phyloP scores from a whole-genome alignment of 2,797 vertebrate genomes.

The Diglossa cyanea region DNA sequence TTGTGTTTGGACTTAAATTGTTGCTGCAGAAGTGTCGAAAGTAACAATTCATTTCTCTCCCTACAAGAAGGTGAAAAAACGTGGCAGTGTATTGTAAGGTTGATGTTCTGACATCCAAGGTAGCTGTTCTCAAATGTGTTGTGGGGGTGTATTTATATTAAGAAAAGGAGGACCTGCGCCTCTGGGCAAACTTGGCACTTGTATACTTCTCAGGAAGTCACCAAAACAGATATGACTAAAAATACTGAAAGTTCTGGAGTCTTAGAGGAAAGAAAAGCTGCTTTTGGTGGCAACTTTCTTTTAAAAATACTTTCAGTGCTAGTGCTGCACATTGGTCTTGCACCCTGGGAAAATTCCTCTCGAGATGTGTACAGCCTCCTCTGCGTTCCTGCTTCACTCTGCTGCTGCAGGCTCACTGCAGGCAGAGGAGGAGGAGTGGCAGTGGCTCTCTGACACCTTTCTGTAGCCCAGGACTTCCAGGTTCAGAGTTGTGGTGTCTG shows the following conservation, averaged over 20 bases:
- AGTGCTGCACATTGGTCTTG: background rate
- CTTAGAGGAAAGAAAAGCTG: background rate
- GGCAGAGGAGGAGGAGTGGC: background rate
- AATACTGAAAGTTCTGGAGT: background rate
- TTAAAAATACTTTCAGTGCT: background rate
- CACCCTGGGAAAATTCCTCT: background rate
- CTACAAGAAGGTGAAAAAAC: background rate
- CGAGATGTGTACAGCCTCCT: rapidly evolving
- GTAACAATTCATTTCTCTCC: background rate
- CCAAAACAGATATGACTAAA: background rate
- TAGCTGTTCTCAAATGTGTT: background rate
- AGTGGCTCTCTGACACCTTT: background rate
- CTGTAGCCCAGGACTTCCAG: background rate
- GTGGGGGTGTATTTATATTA: background rate
- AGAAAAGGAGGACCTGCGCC: background rate
- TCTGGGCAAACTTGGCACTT: background rate
- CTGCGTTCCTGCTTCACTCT: rapidly evolving
- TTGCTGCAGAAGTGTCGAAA: background rate
- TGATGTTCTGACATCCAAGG: background rate
- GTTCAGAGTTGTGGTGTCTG: background rate
- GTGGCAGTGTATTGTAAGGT: background rate
- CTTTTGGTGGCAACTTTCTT: background rate
- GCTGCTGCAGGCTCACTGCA: background rate
- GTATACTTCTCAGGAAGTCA: background rate
- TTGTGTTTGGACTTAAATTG: background rate